Evolutionary conservation across 2,797 vertebrate species (phyloP), one percentile per base, ranked within the genome.

Genomic region (Pseudochirops corinnae): DNA sequence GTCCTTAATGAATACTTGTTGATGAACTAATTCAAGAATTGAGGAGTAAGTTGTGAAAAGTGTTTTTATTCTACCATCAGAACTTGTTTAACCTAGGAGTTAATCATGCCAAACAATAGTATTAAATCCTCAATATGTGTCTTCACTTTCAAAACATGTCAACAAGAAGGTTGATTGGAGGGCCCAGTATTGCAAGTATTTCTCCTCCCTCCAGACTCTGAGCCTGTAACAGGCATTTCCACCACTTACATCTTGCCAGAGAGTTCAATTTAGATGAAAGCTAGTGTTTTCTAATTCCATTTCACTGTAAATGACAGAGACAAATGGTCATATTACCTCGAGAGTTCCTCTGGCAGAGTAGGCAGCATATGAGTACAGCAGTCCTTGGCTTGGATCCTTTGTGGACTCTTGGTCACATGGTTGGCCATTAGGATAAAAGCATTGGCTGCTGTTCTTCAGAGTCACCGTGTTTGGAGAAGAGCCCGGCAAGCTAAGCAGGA

Each of bases 261-360:
- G 95, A 97, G 97, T 28, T 92, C 96, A 96, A 95, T 97, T 87
- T 94, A 97, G 97, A 95, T 91, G 95, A 94, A 98, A 98, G 87
- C 60, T 60, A 60, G 13, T 96, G 56, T 96, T 97, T 97, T 96
- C 96, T 94, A 96, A 98, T 97, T 96, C 90, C 94, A 93, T 98
- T 98, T 97, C 97, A 97, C 52, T 94, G 57, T 96, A 98, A 98
- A 97, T 97, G 97, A 98, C 98, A 98, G 97, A 98, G 97, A 98
- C 97, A 98, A 99, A 99, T 92, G 95, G 94, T 53, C 93, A 67
- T 95, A 96, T 98, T 99, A 99, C 99, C 99, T 99, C 98, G 33
- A 99, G 98, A 97, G 98, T 99, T 98, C 99, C 99, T 95, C 98
- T 99, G 95, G 99, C 99, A 97, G 99, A 99, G 97, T 99, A 99